A percentile compares a stretch with the other conserved stretches of the same genome.
These are phyloP conservation scores for Enteromius thamalakanensis DNA, from an alignment of 2,797 vertebrate species.

Conservation along the genomic window DNA sequence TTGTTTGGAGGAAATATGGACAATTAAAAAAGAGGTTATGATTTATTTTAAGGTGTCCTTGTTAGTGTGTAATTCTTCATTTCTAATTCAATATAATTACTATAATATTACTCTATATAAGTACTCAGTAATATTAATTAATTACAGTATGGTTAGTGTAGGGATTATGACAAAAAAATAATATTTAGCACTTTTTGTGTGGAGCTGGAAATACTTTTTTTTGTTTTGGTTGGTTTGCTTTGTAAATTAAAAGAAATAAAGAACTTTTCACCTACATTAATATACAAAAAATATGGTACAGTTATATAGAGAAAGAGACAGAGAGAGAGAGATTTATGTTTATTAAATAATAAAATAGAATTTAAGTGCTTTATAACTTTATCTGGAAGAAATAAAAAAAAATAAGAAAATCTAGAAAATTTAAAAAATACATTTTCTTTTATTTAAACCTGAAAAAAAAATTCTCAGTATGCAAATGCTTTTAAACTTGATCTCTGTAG, in stretches of 20 bases:
- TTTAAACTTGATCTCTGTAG: slow-evolving; percentile 44
- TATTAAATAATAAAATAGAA: not conserved
- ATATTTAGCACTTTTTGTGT: no score
- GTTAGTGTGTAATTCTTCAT: not conserved
- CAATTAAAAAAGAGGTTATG: not conserved
- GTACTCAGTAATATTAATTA: not conserved
- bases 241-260: no score
- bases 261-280: not conserved
- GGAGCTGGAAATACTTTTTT: not conserved
- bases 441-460: slow-evolving; percentile 7
- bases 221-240: no score
- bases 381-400: not conserved
- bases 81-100: not conserved
- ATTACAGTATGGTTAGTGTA: not conserved
- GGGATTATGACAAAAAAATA: not conserved
- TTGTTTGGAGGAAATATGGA: not conserved
- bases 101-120: no score
- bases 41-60: not conserved
- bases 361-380: not conserved
- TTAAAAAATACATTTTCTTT: not conserved
- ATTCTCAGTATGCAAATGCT: not conserved
- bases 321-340: not conserved
- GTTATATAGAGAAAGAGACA: no score
- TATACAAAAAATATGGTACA: not conserved
- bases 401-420: no score